A percentile compares a stretch with the other conserved stretches of the same genome.
Evolutionary conservation across 2,113 vertebrate genomes (phyloP).

Genomic region (Entelurus aequoreus): DNA sequence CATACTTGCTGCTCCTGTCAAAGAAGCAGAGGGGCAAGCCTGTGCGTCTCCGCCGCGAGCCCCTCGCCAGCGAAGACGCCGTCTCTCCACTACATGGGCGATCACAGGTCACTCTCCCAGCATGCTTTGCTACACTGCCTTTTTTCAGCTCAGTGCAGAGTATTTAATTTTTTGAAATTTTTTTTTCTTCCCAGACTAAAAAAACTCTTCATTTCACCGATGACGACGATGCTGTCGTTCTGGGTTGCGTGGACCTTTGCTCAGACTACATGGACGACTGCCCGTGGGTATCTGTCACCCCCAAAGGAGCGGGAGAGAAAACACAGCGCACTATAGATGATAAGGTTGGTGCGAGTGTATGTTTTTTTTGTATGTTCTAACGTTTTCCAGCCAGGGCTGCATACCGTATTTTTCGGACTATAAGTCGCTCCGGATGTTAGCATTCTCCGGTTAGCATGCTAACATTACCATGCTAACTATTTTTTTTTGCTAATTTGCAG

Average conservation of each 20-base stretch:
- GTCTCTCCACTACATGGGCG: conserved; percentile 43
- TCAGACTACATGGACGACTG: conserved; percentile 60
- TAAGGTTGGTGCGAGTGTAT: conserved; percentile 21
- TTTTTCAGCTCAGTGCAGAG: not conserved
- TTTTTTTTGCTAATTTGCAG: too few species aligned
- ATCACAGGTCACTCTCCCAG: conserved; percentile 62
- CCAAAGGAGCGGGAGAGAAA: conserved; percentile 40
- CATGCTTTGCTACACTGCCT: not conserved
- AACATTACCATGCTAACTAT: too few species aligned
- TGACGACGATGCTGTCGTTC: conserved; percentile 35
- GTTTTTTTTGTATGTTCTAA: not conserved
- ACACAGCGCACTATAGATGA: conserved; percentile 26
- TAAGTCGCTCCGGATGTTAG: too few species aligned
- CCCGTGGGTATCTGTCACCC: conserved; percentile 39
- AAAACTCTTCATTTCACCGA: conserved; percentile 60
- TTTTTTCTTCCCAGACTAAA: conserved; percentile 47
- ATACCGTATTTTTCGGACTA: too few species aligned
- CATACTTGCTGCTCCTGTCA: conserved; percentile 85
- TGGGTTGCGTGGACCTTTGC: conserved; percentile 67
- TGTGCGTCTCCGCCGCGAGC: conserved; percentile 65
- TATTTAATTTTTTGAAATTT: not conserved
- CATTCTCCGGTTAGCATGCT: too few species aligned
- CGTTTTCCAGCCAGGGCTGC: too few species aligned
- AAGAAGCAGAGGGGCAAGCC: conserved; percentile 83
- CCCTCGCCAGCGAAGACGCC: conserved; percentile 17